Evolutionary conservation across 2,888 invertebrate species (phyloP).

Genomic region (Brachyopa scutellaris): DNA sequence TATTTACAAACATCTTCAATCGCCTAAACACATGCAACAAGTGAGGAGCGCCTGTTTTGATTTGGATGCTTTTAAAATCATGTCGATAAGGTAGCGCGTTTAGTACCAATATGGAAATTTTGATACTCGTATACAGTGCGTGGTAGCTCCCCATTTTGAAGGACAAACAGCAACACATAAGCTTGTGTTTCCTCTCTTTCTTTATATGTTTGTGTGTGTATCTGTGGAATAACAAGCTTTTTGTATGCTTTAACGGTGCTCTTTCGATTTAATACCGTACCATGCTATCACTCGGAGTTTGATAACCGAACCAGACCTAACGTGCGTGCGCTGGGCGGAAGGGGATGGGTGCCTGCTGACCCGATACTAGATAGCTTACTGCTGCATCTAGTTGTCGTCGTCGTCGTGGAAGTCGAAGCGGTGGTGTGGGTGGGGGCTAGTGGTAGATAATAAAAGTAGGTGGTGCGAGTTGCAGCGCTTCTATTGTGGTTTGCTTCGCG

Average conservation of each 20-base stretch:
- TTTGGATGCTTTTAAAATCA: background rate
- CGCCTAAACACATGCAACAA: constrained; percentile 56
- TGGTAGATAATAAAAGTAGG: constrained; percentile 19
- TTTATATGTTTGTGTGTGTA: background rate
- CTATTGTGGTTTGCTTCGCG: constrained; percentile 26
- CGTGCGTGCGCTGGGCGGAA: background rate
- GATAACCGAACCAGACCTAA: constrained; percentile 21
- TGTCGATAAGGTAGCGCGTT: constrained; percentile 39
- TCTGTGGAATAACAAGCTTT: constrained; percentile 29
- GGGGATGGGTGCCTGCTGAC: background rate
- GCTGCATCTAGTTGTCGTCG: too few species aligned
- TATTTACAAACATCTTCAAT: constrained; percentile 18
- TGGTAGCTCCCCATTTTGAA: background rate
- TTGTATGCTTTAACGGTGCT: constrained; percentile 42
- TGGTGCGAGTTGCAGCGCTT: constrained; percentile 24
- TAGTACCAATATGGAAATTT: background rate
- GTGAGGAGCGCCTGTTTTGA: constrained; percentile 20
- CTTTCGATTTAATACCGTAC: constrained; percentile 17
- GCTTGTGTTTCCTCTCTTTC: background rate
- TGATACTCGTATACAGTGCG: background rate
- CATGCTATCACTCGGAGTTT: constrained; percentile 28
- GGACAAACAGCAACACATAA: background rate
- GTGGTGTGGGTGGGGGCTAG: background rate
- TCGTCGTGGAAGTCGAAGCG: too few species aligned
- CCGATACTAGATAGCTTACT: background rate